phyloP scores from a whole-genome alignment of 2,797 vertebrate species.

The Rhodeus uyekii region DNA sequence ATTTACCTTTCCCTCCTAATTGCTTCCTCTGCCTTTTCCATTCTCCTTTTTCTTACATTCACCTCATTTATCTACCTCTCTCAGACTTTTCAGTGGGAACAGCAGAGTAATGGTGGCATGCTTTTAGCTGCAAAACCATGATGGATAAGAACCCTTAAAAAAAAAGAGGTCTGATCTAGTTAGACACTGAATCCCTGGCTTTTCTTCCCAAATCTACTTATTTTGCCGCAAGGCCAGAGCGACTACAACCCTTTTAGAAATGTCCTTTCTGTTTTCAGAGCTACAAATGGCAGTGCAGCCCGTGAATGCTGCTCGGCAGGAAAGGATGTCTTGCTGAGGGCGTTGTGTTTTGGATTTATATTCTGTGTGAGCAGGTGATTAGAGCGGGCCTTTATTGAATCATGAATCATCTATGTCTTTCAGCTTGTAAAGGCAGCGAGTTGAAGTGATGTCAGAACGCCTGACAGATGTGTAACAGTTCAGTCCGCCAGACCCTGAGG shows the following conservation, averaged over 20 bases:
- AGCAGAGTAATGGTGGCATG: neutral
- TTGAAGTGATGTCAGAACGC: slow-evolving; percentile 17
- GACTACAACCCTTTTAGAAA: slow-evolving; percentile 1
- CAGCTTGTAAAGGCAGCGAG: slow-evolving; percentile 23
- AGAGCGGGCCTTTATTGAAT: slow-evolving; percentile 31
- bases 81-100: neutral
- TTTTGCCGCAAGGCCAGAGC: slow-evolving; percentile 3
- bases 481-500: slow-evolving; percentile 22
- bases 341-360: slow-evolving; percentile 25
- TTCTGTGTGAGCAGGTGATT: slow-evolving; percentile 26
- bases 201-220: neutral
- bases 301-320: neutral
- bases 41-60: neutral
- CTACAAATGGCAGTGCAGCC: neutral
- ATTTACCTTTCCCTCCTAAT: slow-evolving; percentile 12
- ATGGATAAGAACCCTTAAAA: slow-evolving; percentile 37
- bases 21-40: neutral
- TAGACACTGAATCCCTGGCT: slow-evolving; percentile 17
- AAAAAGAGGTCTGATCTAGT: slow-evolving; percentile 39
- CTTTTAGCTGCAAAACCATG: slow-evolving; percentile 39
- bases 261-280: slow-evolving; percentile 27
- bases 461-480: slow-evolving; percentile 23
- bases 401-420: slow-evolving; percentile 33
- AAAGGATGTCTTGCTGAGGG: slow-evolving; percentile 10
- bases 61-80: neutral